These are phyloP conservation scores for Pomatostomus ruficeps DNA, from an alignment of 2,113 vertebrate species.

Conservation along the genomic window DNA sequence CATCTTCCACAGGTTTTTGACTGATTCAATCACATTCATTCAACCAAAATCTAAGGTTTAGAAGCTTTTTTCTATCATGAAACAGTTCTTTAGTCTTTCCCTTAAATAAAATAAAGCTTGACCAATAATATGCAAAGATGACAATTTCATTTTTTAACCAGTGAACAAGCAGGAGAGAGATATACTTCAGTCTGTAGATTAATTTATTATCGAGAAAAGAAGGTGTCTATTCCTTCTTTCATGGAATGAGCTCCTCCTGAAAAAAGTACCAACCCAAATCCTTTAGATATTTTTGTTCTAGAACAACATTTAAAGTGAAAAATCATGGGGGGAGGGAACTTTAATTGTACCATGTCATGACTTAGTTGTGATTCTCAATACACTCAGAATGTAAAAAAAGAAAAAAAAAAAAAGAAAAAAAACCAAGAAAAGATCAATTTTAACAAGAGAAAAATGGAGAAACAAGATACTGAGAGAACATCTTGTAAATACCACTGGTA, in stretches of 20 bases:
- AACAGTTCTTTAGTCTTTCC: background rate
- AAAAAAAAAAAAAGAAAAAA: too few relatives aligned
- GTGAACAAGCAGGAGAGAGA: background rate
- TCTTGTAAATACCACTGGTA: background rate
- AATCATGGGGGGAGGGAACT: rapidly evolving
- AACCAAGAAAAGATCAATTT: background rate
- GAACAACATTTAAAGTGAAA: background rate
- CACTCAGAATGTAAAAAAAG: background rate
- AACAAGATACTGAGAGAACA: background rate
- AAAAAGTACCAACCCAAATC: background rate
- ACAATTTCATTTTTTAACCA: background rate
- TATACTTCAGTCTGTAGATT: background rate
- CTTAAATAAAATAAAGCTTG: background rate
- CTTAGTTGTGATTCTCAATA: background rate
- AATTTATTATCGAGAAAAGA: background rate
- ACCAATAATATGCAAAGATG: background rate
- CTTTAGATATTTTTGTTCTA: background rate
- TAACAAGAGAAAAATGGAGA: background rate
- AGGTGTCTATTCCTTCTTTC: background rate
- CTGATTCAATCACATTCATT: background rate
- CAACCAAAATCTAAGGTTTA: background rate
- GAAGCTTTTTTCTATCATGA: background rate
- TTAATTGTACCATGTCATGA: background rate
- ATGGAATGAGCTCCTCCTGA: background rate
- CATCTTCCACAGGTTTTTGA: background rate